Evolutionary conservation across 2,113 vertebrate species (phyloP).

Genomic region (Notarius lentiginosus): DNA sequence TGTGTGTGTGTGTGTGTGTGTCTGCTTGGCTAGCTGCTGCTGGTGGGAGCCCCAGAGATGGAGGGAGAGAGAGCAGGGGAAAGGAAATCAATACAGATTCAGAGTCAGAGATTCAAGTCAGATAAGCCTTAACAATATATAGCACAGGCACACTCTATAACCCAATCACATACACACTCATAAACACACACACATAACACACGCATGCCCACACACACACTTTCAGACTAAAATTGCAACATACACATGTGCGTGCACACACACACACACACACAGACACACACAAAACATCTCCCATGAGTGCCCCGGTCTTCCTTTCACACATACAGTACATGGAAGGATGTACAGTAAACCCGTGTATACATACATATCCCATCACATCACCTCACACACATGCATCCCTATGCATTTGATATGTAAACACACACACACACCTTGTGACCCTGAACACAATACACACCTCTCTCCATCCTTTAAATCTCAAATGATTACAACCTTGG

Average conservation of each 20-base stretch:
- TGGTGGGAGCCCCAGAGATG: slow-evolving; percentile 60
- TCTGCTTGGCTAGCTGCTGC: slow-evolving; percentile 49
- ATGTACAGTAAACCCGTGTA: neutral
- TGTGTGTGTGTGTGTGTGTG: slow-evolving; percentile 39
- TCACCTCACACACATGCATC: neutral
- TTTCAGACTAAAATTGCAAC: slow-evolving; percentile 18
- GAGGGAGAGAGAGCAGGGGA: slow-evolving; percentile 72
- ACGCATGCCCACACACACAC: slow-evolving; percentile 12
- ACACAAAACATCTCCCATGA: neutral
- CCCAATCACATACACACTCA: slow-evolving; percentile 68
- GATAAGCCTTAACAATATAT: slow-evolving; percentile 81
- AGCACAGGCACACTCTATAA: slow-evolving; percentile 77
- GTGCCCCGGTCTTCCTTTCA: slow-evolving; percentile 12
- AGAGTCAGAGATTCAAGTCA: slow-evolving; percentile 66
- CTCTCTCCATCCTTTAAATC: slow-evolving; percentile 70
- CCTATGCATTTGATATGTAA: slow-evolving; percentile 6
- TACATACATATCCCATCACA: neutral
- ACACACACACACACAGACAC: neutral
- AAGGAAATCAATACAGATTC: slow-evolving; percentile 77
- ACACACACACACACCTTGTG: slow-evolving; percentile 5
- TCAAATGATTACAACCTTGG: slow-evolving; percentile 74
- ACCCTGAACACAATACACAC: slow-evolving; percentile 59
- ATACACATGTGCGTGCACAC: neutral
- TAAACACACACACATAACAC: slow-evolving; percentile 23
- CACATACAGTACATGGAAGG: neutral